Base-by-base conservation (phyloP, 2,888 invertebrate genomes). In the Amitus sp. region DNA sequence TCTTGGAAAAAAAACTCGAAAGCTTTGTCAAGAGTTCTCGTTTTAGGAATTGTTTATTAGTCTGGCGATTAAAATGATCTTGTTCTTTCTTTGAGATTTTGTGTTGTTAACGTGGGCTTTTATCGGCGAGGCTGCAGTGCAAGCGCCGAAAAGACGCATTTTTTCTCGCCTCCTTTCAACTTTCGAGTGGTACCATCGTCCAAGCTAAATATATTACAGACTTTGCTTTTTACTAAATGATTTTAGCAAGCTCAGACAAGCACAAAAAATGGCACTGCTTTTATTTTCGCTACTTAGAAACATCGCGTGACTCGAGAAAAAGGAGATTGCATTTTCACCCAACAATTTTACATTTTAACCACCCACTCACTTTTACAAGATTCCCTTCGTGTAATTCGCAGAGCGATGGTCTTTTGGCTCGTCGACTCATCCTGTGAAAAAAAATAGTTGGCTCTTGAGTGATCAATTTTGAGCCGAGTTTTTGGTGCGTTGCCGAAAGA, bases 321-420 rank as follows among this genome's bases (percentile, higher is more conserved):
- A 15, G 17, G 13, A 47, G 47, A 42, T 51, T 7, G n/a, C 12
- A 28, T 30, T 30, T 30, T 42, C 19, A 20, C 10, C n/a, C 19
- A 5, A n/a, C 3, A 39, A 15, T 15, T 17, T 19, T 42, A 2
- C 10, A 4, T 5, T 18, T 18, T 42, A 7, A 20, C 10, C 10
- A 4, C 19, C 4, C 6, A 15, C 50, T 78, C 76, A 84, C 86
- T 82, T 85, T 85, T 51, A 79, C 72, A 34, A 77, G 74, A 67
- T 75, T 79, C 55, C 85, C 85, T 65, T 87, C 86, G 74, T 94
- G 94, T 40, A 95, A 83, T 75, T 94, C 93, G 15, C 94, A 93
- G 54, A 95, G 85, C 18, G 94, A 93, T 1, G 94, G 94, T 65
- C 95, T 86, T 78, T 93, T 93, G 0, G 91, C 90, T 68, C 92